Percentiles rank a stretch among this genome's conserved stretches.
Conservation (phyloP, 1,140 invertebrate genomes). For the Neotoxoptera formosana region DNA sequence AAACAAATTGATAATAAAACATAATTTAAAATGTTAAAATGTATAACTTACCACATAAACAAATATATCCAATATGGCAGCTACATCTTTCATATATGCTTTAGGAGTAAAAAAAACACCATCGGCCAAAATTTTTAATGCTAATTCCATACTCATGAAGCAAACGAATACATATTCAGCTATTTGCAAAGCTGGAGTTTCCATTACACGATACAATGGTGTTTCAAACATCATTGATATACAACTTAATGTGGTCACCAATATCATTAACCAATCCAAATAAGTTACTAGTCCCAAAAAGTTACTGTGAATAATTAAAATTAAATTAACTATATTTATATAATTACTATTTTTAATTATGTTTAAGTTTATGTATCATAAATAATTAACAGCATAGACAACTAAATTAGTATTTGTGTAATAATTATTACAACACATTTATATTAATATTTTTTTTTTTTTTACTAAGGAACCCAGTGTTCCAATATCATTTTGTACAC, state of each 20-base stretch:
- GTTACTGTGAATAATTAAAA: constrained; percentile 75
- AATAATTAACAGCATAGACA: background rate
- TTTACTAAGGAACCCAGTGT: too few species aligned
- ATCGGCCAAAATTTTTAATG: constrained; percentile 95
- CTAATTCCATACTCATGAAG: constrained; percentile 96
- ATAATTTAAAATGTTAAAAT: constrained; percentile 25
- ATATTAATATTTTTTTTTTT: too few species aligned
- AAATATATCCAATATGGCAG: constrained; percentile 95
- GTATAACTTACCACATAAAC: constrained; percentile 87
- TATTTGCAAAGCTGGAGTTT: constrained; percentile 84
- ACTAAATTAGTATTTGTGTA: background rate
- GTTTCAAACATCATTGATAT: constrained; percentile 99
- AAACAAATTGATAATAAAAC: constrained; percentile 59
- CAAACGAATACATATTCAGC: constrained; percentile 98
- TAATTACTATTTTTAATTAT: background rate
- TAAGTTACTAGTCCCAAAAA: constrained; percentile 97
- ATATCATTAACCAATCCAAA: constrained; percentile 99
- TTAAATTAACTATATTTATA: constrained; percentile 33
- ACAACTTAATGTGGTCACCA: constrained; percentile 95
- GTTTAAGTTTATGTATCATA: background rate
- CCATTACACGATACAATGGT: constrained; percentile 85
- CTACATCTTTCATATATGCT: constrained; percentile 96
- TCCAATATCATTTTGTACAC: too few species aligned
- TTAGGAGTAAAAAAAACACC: constrained; percentile 99
- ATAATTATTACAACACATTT: background rate